These are phyloP conservation scores for Zele albiditarsus DNA, from an alignment of 2,888 invertebrate genomes.

Conservation along the genomic window DNA sequence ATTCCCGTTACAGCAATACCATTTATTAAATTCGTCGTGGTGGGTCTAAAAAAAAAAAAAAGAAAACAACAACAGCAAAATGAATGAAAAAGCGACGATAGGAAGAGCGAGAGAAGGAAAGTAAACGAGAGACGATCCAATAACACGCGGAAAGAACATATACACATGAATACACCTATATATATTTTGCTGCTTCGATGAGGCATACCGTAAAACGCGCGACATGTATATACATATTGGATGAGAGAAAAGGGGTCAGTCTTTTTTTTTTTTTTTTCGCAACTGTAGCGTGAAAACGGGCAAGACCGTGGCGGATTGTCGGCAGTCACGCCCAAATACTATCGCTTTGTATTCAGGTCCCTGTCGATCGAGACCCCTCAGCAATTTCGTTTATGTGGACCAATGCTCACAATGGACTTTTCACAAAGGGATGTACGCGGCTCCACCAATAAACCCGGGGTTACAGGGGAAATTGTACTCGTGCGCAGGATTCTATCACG, in stretches of 20 bases:
- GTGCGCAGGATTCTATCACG: slow-evolving; percentile 65
- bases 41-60: not conserved
- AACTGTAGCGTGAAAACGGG: slow-evolving; percentile 64
- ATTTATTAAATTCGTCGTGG: slow-evolving; percentile 42
- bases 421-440: slow-evolving; percentile 68
- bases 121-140: slow-evolving; percentile 25
- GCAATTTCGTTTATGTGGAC: slow-evolving; percentile 71
- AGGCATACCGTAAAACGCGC: slow-evolving; percentile 39
- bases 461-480: slow-evolving; percentile 66
- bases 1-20: slow-evolving; percentile 21
- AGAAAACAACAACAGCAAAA: not conserved
- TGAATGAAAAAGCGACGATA: slow-evolving; percentile 11
- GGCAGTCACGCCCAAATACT: slow-evolving; percentile 67
- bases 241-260: slow-evolving; percentile 54
- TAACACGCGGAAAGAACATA: slow-evolving; percentile 28
- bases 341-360: slow-evolving; percentile 56
- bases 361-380: slow-evolving; percentile 56
- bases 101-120: slow-evolving; percentile 21
- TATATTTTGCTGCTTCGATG: slow-evolving; percentile 30
- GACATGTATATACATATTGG: slow-evolving; percentile 43
- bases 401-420: slow-evolving; percentile 64
- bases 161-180: not conserved
- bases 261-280: slow-evolving; percentile 58
- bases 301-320: slow-evolving; percentile 65
- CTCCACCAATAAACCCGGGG: slow-evolving; percentile 67